Base-by-base conservation (phyloP, 2,113 vertebrate genomes). In the Platysteira castanea region DNA sequence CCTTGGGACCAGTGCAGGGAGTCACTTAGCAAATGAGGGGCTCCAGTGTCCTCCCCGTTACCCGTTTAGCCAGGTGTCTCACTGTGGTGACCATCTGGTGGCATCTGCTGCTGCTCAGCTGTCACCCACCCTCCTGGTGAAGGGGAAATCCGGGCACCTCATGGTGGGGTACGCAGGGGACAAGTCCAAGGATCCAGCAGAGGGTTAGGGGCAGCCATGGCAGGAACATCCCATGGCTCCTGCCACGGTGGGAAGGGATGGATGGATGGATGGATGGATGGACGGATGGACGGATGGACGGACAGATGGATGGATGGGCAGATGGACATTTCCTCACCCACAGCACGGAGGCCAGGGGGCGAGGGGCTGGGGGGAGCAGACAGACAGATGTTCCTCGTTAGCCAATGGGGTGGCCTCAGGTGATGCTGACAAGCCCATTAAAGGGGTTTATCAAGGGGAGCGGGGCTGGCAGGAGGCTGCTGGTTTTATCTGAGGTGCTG, bases 371-470 rank as follows among this genome's bases (percentile, higher is more conserved):
- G 15, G 16, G 28, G 10, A 23, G 35, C 53, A 83, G 33, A 39
- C 44, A 83, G 77, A 54, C 42, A 84, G 82, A 41, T 64, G n/a
- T 26, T 20, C 19, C 69, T 69, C 1, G 1, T 81, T 84, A 93
- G 70, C 57, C 82, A 74, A 8, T 0, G 31, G 46, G 85, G 56
- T 70, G 31, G 74, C 77, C 83, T 92, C 83, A 63, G 85, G 59
- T 93, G 84, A 87, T 84, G 82, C 54, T 70, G 46, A 63, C 82
- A 90, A 96, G 82, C 82, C 93, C 87, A 93, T 95, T 92, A 94
- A 71, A 49, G 41, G 50, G 42, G 41, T 90, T 96, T 94, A 93
- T 87, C 46, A 81, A 76, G 80, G 47, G 61, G 68, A 23, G 30
- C 0, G 1, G 7, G 46, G 27, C 26, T 73, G 5, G 49, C 2